Evolutionary conservation across 2,888 invertebrate species (phyloP), one percentile per base, ranked within the genome.

Genomic region (Deroplatys truncata): DNA sequence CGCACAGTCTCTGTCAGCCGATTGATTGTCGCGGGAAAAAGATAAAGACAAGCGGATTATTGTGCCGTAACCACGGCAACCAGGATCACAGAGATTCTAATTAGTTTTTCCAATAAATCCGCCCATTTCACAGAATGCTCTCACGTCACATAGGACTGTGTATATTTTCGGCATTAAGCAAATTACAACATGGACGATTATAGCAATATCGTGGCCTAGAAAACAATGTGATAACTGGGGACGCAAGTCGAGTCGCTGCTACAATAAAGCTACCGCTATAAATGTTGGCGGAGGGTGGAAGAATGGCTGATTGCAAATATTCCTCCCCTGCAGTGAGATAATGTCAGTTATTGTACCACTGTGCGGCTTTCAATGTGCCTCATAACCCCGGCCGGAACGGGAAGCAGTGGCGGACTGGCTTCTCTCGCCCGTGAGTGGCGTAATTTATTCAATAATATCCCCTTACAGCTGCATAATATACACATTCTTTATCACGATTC

Each of bases 141-240:
- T 43, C 43, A 13, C 43, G 13, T 43, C 43, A 2, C 43, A 43
- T 43, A 10, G 43, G 43, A 43, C 43, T 43, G 43, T 56, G 49
- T 72, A 72, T 72, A 72, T 7, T 25, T 72, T 72, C 56, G 20
- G 56, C 56, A 72, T 72, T 72, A 72, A 72, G 56, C 25, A 72
- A 72, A 72, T 72, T 72, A 72, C 56, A 25, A 72, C 56, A 72
- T 86, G 90, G 43, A 88, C 88, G 90, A 88, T 90, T 90, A 90
- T 90, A 88, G 86, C 84, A 88, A 90, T 90, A 90, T 88, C 85
- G 56, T 29, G 88, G 49, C 88, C 88, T 88, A 90, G 88, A 90
- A 72, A 90, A 90, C 90, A 90, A 90, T 88, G 90, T 88, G 88
- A 90, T 90, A 90, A 88, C 90, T 90, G 88, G 82, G 82, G 43